Base-by-base conservation (phyloP, 2,888 invertebrate genomes). In the Pardosa pseudoannulata region DNA sequence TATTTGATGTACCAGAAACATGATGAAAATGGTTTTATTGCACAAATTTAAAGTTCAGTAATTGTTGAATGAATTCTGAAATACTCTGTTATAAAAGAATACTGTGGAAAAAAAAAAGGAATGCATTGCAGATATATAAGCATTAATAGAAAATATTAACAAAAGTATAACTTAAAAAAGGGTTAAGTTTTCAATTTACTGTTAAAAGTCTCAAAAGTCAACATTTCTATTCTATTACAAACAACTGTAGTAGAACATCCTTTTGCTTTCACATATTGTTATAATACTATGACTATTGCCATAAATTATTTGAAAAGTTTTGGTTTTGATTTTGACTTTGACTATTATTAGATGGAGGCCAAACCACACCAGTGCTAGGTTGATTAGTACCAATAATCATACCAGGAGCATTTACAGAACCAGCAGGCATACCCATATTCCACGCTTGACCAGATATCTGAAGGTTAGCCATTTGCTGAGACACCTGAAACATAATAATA, bases 311-410 rank as follows among this genome's bases (percentile, higher is more conserved):
- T 27, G 82, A 62, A 62, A 82, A 50, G 32, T 76, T 82, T 73
- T 83, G 76, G 72, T 83, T 83, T 72, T 83, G 82, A 67, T 72
- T 68, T n/a, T n/a, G n/a, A n/a, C n/a, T n/a, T n/a, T n/a, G n/a
- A n/a, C n/a, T n/a, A n/a, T n/a, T n/a, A 78, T 28, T 83, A 56
- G 81, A 31, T 23, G 81, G 56, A 65, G 83, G 83, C 83, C 83
- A 83, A 1, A 83, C 76, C 0, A 83, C 78, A 56, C 72, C 78
- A 73, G 50, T 36, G 5, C 16, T 27, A 56, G 83, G 64, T 62
- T 78, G 83, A 73, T 39, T 78, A 27, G 83, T 28, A 31, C 72
- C 73, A 68, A 83, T 78, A 13, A 83, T 9, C 64, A 83, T 78
- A 19, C 72, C 67, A 31, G 65, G 67, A 29, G 83, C 9, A 65